A percentile compares a stretch with the other conserved stretches of the same genome.
Conservation (phyloP, 2,797 vertebrate species). For the Pteropus rufus region DNA sequence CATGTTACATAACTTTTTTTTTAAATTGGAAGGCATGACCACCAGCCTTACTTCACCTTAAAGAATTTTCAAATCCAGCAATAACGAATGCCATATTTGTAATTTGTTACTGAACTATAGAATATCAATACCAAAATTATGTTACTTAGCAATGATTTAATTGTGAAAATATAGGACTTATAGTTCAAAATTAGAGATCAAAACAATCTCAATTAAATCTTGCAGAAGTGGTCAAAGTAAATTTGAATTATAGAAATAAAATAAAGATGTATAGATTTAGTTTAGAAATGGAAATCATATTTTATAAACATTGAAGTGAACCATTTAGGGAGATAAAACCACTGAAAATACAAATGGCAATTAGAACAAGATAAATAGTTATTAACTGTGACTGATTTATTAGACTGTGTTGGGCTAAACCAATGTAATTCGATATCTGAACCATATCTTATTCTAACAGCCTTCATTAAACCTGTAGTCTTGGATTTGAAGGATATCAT, state of each 20-base stretch:
- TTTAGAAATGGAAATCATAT: slow-evolving; percentile 81
- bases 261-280: slow-evolving; percentile 83
- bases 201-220: slow-evolving; percentile 85
- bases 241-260: slow-evolving; percentile 76
- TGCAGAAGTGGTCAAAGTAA: slow-evolving; percentile 74
- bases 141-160: slow-evolving; percentile 76
- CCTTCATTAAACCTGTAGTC: slow-evolving; percentile 82
- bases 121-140: slow-evolving; percentile 71
- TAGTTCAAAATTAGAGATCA: slow-evolving; percentile 81
- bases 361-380: slow-evolving; percentile 87
- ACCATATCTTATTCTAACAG: slow-evolving; percentile 81
- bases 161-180: slow-evolving; percentile 63
- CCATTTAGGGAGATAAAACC: slow-evolving; percentile 77
- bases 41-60: neutral
- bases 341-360: slow-evolving; percentile 79
- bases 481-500: slow-evolving; percentile 82
- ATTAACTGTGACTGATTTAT: slow-evolving; percentile 85
- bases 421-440: slow-evolving; percentile 84
- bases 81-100: neutral
- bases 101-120: neutral
- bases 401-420: slow-evolving; percentile 80
- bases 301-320: slow-evolving; percentile 80
- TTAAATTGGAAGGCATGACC: neutral
- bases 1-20: neutral
- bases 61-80: neutral